A percentile compares a stretch with the other conserved stretches of the same genome.
phyloP scores from a whole-genome alignment of 1,140 invertebrate species.

The Lepidurus arcticus region DNA sequence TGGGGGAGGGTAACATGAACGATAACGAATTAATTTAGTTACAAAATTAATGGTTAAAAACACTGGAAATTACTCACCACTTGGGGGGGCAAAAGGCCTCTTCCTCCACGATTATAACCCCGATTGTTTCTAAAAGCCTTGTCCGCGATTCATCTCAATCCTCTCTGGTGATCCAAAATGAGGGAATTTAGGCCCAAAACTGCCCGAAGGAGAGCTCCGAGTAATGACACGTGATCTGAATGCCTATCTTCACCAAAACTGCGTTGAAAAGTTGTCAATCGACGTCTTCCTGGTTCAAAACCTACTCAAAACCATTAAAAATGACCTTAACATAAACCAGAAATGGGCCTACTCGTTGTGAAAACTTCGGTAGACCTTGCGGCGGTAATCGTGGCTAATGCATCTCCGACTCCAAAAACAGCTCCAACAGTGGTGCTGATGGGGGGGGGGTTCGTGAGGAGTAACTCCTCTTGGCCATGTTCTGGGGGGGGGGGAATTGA shows the following conservation, averaged over 20 bases:
- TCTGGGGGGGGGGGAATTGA: no score
- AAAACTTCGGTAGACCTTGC: conserved; percentile 90
- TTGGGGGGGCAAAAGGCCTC: not conserved
- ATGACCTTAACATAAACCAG: not conserved
- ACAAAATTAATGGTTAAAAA: not conserved
- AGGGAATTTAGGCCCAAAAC: not conserved
- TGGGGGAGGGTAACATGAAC: not conserved
- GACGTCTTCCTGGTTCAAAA: conserved; percentile 46
- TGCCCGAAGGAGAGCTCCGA: conserved; percentile 68
- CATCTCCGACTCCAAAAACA: conserved; percentile 79
- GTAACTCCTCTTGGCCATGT: no score
- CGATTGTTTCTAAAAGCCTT: not conserved
- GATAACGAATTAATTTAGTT: not conserved
- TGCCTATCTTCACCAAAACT: conserved; percentile 74
- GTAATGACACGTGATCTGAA: conserved; percentile 91
- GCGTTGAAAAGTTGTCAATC: conserved; percentile 69
- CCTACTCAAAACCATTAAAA: conserved; percentile 36
- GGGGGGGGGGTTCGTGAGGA: no score
- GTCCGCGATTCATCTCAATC: not conserved
- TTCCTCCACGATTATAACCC: not conserved
- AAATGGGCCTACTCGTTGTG: conserved; percentile 50
- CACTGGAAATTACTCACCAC: not conserved
- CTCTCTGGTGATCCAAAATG: not conserved
- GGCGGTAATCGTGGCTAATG: conserved; percentile 86
- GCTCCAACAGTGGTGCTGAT: no score